Percentiles rank a stretch among this genome's conserved stretches.
Conservation (phyloP, 2,888 invertebrate species). For the Amphipyra berbera region DNA sequence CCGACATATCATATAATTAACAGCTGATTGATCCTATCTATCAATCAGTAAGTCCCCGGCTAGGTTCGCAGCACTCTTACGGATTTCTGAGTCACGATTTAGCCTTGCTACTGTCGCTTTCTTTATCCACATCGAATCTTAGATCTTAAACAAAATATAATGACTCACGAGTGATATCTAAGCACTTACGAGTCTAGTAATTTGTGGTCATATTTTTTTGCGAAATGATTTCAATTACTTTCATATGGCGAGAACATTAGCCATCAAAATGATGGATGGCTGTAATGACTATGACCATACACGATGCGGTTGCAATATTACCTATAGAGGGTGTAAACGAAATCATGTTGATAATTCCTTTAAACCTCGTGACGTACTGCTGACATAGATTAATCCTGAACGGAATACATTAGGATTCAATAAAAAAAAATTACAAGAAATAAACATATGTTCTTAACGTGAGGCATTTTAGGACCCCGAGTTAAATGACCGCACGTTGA, state of each 20-base stretch:
- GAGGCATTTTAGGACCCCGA: no score
- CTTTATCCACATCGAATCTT: conserved; percentile 45
- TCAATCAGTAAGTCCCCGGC: conserved; percentile 30
- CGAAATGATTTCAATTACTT: conserved; percentile 34
- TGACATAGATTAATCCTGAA: no score
- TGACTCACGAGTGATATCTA: conserved; percentile 10
- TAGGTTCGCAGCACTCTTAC: conserved; percentile 23
- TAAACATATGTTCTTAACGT: no score
- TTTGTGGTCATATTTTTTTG: conserved; percentile 3
- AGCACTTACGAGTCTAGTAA: not conserved
- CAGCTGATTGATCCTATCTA: conserved; percentile 28
- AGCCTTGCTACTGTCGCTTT: conserved; percentile 41
- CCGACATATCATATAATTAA: conserved; percentile 34
- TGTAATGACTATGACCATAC: conserved; percentile 18
- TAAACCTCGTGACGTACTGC: no score
- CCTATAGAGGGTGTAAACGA: no score
- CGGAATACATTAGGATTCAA: no score
- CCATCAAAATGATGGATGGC: conserved; percentile 26
- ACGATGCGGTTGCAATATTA: conserved; percentile 17
- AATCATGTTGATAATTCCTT: no score
- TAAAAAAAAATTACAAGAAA: no score
- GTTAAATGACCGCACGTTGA: no score
- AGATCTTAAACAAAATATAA: conserved; percentile 14
- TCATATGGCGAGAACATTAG: conserved; percentile 7
- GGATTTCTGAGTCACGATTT: conserved; percentile 46